phyloP scores from a whole-genome alignment of 1,140 invertebrate species.

The Goniozus legneri region DNA sequence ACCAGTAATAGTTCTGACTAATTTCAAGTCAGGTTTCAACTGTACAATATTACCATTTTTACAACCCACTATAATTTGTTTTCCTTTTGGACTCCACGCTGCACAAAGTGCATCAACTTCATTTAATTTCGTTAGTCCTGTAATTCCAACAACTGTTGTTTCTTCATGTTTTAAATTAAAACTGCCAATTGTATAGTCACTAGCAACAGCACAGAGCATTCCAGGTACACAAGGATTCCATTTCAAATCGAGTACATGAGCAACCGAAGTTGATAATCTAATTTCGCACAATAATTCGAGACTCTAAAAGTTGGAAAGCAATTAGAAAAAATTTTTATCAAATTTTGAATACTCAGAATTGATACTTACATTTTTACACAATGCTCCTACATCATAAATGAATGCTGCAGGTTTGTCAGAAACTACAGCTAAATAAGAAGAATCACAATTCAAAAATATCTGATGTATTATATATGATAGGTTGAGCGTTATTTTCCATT shows the following conservation, averaged over 20 bases:
- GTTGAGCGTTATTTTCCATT: constrained; percentile 40
- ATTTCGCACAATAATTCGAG: constrained; percentile 37
- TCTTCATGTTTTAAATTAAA: constrained; percentile 38
- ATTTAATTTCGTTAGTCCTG: constrained; percentile 31
- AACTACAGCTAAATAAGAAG: constrained; percentile 38
- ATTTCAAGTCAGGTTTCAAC: constrained; percentile 64
- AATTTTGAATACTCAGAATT: background rate
- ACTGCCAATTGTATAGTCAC: constrained; percentile 42
- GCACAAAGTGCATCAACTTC: constrained; percentile 46
- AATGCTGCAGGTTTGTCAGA: constrained; percentile 28
- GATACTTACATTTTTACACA: constrained; percentile 34
- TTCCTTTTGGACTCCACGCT: constrained; percentile 77
- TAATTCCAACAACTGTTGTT: constrained; percentile 27
- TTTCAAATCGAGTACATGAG: constrained; percentile 34
- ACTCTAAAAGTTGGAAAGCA: constrained; percentile 24
- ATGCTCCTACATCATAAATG: constrained; percentile 38
- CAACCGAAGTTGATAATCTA: constrained; percentile 24
- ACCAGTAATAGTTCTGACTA: constrained; percentile 57
- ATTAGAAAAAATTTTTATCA: constrained; percentile 6
- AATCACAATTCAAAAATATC: constrained; percentile 45
- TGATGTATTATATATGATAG: constrained; percentile 29
- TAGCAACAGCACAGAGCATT: constrained; percentile 43
- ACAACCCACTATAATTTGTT: constrained; percentile 69
- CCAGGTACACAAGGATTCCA: constrained; percentile 48
- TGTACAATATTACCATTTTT: constrained; percentile 62